Evolutionary conservation across 37 sponge, comb jelly and placozoan species (phyloP).

Genomic region (Axinella damicornis): DNA sequence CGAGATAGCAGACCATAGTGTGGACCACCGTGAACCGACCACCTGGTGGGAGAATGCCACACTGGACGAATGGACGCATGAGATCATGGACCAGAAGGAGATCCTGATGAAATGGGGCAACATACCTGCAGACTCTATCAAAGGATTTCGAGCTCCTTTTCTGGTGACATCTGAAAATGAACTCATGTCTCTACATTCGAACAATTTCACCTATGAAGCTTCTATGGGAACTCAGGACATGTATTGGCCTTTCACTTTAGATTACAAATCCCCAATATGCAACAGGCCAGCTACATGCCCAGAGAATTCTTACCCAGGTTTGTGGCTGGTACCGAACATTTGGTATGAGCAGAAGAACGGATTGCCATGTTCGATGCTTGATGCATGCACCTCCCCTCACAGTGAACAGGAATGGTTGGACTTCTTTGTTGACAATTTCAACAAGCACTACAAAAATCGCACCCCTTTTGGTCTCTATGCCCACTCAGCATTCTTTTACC

Average conservation of each 20-base stretch:
- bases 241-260: constrained; percentile 75
- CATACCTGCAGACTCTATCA: constrained; percentile 7
- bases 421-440: constrained; percentile 53
- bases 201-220: constrained; percentile 54
- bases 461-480: constrained; percentile 63
- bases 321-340: constrained; percentile 56
- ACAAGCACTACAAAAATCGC: constrained; percentile 48
- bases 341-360: constrained; percentile 24
- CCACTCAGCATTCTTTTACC: constrained; percentile 44
- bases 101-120: constrained; percentile 58
- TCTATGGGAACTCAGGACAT: constrained; percentile 37
- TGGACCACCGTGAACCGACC: constrained; percentile 44
- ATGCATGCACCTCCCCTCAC: constrained; percentile 28
- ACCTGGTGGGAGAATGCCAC: constrained; percentile 54
- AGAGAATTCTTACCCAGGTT: constrained; percentile 49
- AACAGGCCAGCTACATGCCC: constrained; percentile 52
- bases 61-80: constrained; percentile 25
- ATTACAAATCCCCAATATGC: constrained; percentile 68
- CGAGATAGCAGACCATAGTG: constrained; percentile 60
- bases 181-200: constrained; percentile 31
- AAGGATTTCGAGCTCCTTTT: constrained; percentile 61
- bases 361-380: constrained; percentile 28
- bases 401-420: constrained; percentile 55
- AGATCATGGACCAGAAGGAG: constrained; percentile 48
- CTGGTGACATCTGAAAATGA: constrained; percentile 48